Evolutionary conservation across 2,888 invertebrate genomes (phyloP).

Genomic region (Xanthostigma xanthostigma): DNA sequence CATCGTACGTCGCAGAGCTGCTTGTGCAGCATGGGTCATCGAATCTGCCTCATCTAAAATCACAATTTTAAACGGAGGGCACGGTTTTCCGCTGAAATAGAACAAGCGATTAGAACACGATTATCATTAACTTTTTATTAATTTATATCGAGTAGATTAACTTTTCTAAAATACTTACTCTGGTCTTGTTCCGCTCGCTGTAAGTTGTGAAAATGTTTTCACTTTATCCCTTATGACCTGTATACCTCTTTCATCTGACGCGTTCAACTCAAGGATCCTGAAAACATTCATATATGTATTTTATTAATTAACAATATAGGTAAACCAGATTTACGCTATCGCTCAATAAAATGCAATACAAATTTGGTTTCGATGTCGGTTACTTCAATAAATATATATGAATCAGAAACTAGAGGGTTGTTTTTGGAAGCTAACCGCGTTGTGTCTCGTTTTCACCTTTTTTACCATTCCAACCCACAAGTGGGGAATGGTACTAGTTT

Average conservation of each 20-base stretch:
- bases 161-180: conserved; percentile 39
- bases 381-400: too few species aligned
- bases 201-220: conserved; percentile 84
- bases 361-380: too few species aligned
- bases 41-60: conserved; percentile 98
- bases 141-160: not conserved
- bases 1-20: conserved; percentile 93
- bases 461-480: too few species aligned
- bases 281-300: not conserved
- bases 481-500: too few species aligned
- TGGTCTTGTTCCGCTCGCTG: conserved; percentile 58
- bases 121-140: conserved; percentile 1
- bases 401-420: too few species aligned
- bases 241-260: conserved; percentile 97
- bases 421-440: too few species aligned
- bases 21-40: conserved; percentile 95
- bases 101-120: not conserved
- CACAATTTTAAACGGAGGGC: conserved; percentile 90
- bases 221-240: conserved; percentile 94
- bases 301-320: too few species aligned
- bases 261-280: conserved; percentile 87
- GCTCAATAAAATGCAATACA: too few species aligned
- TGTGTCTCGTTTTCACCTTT: too few species aligned
- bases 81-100: conserved; percentile 54
- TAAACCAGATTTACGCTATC: too few species aligned